Percentiles rank a stretch among this genome's conserved stretches.
phyloP scores from a whole-genome alignment of 2,113 vertebrate genomes.

The Rattus rattus region DNA sequence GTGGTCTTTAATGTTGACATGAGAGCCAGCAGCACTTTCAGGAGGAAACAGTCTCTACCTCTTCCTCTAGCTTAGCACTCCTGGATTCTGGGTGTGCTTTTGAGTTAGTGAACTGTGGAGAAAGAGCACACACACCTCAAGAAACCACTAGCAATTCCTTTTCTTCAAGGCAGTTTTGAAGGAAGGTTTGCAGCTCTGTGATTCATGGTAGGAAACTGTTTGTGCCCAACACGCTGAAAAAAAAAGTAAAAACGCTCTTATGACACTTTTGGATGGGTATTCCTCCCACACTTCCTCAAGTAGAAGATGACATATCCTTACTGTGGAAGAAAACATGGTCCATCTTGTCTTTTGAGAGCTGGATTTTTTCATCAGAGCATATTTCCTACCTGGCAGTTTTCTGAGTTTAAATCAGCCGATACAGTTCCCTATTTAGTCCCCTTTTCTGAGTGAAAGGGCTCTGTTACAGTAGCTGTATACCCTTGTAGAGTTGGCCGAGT shows the following conservation, averaged over 20 bases:
- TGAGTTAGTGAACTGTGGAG: slow-evolving; percentile 12
- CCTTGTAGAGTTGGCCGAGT: not conserved
- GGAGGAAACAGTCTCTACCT: not conserved
- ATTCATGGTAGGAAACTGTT: not conserved
- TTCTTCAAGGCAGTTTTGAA: slow-evolving; percentile 5
- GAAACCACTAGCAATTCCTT: slow-evolving; percentile 18
- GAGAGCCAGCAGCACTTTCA: not conserved
- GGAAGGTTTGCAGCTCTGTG: slow-evolving; percentile 6
- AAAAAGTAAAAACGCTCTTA: not conserved
- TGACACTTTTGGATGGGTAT: not conserved
- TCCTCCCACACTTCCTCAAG: not conserved
- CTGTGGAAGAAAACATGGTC: slow-evolving; percentile 5
- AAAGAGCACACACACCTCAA: not conserved
- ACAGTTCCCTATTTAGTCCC: not conserved
- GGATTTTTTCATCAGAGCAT: not conserved
- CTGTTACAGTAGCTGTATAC: not conserved
- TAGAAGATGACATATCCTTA: not conserved
- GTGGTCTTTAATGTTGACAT: not conserved
- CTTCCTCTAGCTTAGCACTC: slow-evolving; percentile 8
- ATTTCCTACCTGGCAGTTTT: not conserved
- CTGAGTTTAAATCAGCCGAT: not conserved
- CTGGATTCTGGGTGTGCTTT: slow-evolving; percentile 25
- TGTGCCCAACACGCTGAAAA: not conserved
- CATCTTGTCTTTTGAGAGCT: slow-evolving; percentile 22
- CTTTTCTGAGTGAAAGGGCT: slow-evolving; percentile 1